Base-by-base conservation (phyloP, 2,797 vertebrate species). In the Lepidocolaptes lacrymiger region DNA sequence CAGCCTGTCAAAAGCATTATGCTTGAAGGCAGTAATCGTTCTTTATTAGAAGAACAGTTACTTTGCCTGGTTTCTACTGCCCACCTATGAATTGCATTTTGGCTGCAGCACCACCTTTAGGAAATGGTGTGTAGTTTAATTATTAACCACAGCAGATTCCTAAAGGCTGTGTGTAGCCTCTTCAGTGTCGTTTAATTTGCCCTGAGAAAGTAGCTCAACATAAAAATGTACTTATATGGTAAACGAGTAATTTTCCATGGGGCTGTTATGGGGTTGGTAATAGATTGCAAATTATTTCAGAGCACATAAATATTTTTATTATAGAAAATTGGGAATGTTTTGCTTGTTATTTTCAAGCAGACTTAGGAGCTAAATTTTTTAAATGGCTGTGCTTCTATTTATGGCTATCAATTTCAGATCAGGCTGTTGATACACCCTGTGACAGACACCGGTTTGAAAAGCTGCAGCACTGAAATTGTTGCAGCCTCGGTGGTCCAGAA, bases 31-130 rank as follows among this genome's bases (percentile, higher is more conserved):
- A 84, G 85, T 48, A 91, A 90, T 91, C 41, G 2, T 85, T 87
- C 86, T 77, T 85, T 86, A 89, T 89, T 72, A 66, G 89, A 94
- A 41, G 81, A 85, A 80, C 64, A 63, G 94, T 81, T 92, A 86
- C 91, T 93, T 66, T 48, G 94, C 82, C 80, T 85, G 62, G 43
- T 87, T 97, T 95, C 91, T 93, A n/a, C 91, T 73, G 91, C 87
- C 81, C 91, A 76, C 76, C 58, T 91, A 75, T n/a, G 76, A 79
- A 81, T 17, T 85, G 86, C 62, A 6, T 90, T 87, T 91, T 96
- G 92, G 44, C 76, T 94, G 92, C 75, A 97, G 96, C 95, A 86
- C 93, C 95, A 95, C 88, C 95, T 95, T 91, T 96, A 95, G 95
- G 92, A 93, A 94, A 89, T 46, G 36, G 39, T 11, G 51, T 52